Evolutionary conservation across 2,888 invertebrate genomes (phyloP).

Genomic region (Cybosia mesomella): DNA sequence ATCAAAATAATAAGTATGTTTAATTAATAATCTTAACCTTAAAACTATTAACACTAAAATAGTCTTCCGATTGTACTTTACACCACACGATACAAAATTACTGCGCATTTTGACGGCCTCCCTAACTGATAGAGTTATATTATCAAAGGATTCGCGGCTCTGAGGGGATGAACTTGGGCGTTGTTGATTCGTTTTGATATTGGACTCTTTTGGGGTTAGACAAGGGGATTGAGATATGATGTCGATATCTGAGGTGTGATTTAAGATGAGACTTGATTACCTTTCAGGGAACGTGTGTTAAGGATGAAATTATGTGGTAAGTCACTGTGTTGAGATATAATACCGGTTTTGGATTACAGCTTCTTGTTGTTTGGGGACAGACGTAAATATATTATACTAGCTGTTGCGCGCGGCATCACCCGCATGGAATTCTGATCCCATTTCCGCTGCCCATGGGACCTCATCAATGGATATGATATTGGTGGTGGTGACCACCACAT

Average conservation of each 20-base stretch:
- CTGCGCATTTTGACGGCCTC: constrained; percentile 57
- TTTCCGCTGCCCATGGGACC: too few relatives aligned
- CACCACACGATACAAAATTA: constrained; percentile 50
- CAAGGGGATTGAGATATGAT: constrained; percentile 24
- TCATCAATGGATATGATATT: too few relatives aligned
- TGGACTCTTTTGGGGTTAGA: constrained; percentile 27
- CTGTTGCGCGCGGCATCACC: too few relatives aligned
- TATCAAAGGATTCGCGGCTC: constrained; percentile 63
- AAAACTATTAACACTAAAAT: background rate
- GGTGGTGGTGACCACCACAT: too few relatives aligned
- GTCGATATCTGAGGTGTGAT: constrained; percentile 19
- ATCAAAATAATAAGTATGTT: too few relatives aligned
- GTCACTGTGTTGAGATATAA: background rate
- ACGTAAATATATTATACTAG: too few relatives aligned
- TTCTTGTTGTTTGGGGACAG: background rate
- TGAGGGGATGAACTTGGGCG: constrained; percentile 35
- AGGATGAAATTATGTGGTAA: background rate
- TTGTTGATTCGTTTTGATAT: constrained; percentile 40
- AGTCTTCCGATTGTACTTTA: constrained; percentile 26
- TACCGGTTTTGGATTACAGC: background rate
- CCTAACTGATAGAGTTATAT: constrained; percentile 60
- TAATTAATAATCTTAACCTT: too few relatives aligned
- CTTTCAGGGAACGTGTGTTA: background rate
- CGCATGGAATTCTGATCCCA: too few relatives aligned
- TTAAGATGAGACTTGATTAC: constrained; percentile 17